Percentiles rank a stretch among this genome's conserved stretches.
phyloP scores from a whole-genome alignment of 2,888 invertebrate genomes.

The Campoplex capitator region DNA sequence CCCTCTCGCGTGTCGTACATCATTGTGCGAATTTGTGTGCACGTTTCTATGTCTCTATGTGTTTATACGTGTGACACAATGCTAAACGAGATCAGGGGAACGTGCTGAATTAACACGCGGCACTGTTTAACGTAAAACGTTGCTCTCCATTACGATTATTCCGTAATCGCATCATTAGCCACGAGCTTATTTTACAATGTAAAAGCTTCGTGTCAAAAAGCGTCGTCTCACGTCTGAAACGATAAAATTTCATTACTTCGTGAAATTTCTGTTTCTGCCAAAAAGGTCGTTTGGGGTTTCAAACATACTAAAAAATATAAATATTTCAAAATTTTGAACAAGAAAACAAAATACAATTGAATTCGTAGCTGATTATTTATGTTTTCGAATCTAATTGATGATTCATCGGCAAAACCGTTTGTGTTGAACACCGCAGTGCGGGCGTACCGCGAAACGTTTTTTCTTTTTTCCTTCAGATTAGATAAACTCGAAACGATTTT shows the following conservation, averaged over 20 bases:
- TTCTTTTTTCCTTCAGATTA: constrained; percentile 2
- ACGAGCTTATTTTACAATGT: constrained; percentile 19
- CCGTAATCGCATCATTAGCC: constrained; percentile 19
- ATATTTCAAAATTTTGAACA: background rate
- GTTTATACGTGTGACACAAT: constrained; percentile 43
- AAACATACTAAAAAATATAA: no score
- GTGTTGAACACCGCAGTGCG: background rate
- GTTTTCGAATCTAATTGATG: background rate
- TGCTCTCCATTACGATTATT: constrained; percentile 39
- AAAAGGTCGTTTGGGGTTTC: background rate
- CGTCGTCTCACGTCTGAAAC: background rate
- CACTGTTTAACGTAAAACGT: constrained; percentile 34
- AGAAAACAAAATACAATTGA: background rate
- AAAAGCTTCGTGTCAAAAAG: background rate
- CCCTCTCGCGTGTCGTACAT: constrained; percentile 3
- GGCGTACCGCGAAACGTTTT: background rate
- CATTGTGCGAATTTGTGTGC: background rate
- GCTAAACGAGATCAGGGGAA: constrained; percentile 51
- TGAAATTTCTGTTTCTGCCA: background rate
- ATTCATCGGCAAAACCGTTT: background rate
- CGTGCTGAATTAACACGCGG: constrained; percentile 54
- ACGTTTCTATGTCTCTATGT: background rate
- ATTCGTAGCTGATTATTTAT: background rate
- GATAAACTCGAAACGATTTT: constrained; percentile 20
- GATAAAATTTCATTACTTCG: background rate